Evolutionary conservation across 1,140 invertebrate species (phyloP).

Genomic region (Macrostomum lignano): DNA sequence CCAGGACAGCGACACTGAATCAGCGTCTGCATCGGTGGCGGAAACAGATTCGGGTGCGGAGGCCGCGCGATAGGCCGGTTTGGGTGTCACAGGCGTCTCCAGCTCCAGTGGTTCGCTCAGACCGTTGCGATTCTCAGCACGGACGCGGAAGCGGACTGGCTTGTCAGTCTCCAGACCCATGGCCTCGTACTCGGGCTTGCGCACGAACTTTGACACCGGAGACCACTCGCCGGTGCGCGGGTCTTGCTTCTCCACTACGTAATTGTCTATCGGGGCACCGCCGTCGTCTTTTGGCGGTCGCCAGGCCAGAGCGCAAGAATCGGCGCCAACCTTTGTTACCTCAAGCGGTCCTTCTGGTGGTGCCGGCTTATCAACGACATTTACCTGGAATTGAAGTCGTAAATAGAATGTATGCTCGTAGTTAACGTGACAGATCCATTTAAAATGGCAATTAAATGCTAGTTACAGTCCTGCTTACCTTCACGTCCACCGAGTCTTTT

Average conservation of each 20-base stretch:
- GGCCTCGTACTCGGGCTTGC: conserved; percentile 67
- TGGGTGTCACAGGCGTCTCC: conserved; percentile 58
- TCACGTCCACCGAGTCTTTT: too few species aligned
- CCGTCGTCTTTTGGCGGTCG: conserved; percentile 74
- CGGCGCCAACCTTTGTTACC: conserved; percentile 66
- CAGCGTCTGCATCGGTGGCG: conserved; percentile 76
- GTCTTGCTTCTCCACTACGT: conserved; percentile 85
- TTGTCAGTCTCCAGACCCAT: conserved; percentile 73
- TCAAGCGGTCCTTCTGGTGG: conserved; percentile 65
- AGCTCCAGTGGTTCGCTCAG: conserved; percentile 65
- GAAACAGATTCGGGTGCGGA: conserved; percentile 71
- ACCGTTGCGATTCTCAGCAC: conserved; percentile 90
- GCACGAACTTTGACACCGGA: conserved; percentile 68
- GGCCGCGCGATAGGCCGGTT: conserved; percentile 69
- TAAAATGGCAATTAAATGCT: too few species aligned
- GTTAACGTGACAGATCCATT: too few species aligned
- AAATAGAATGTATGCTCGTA: too few species aligned
- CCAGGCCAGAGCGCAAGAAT: conserved; percentile 74
- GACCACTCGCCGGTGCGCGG: conserved; percentile 60
- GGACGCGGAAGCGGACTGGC: conserved; percentile 68
- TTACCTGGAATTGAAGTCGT: too few species aligned
- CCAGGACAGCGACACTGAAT: conserved; percentile 69
- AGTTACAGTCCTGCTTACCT: too few species aligned
- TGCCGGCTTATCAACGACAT: conserved; percentile 53
- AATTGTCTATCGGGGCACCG: conserved; percentile 79